Evolutionary conservation across 1,140 invertebrate genomes (phyloP).

Genomic region (Drosophila athabasca): DNA sequence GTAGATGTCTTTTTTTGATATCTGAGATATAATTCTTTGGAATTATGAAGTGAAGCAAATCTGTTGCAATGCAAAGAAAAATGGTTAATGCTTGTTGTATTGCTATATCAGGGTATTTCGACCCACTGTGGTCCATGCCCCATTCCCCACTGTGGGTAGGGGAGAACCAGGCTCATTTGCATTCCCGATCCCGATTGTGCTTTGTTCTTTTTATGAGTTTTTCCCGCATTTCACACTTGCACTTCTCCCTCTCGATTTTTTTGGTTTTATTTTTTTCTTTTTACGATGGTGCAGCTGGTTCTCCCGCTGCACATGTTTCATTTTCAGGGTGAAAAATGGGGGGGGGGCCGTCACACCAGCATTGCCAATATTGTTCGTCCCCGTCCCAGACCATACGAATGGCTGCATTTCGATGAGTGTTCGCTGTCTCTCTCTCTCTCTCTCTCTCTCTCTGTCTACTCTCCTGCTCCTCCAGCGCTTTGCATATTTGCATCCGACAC

Average conservation of each 20-base stretch:
- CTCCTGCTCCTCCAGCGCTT: slow-evolving; percentile 7
- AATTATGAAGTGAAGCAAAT: no score
- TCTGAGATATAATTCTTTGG: background rate
- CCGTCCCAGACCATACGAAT: slow-evolving; percentile 1
- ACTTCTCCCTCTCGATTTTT: background rate
- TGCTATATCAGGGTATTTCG: no score
- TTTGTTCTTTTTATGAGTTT: slow-evolving; percentile 46
- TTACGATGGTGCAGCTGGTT: slow-evolving; percentile 42
- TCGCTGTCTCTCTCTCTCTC: background rate
- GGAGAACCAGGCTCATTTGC: no score
- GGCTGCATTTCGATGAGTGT: slow-evolving; percentile 21
- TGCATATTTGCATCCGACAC: slow-evolving; percentile 73
- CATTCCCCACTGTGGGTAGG: slow-evolving; percentile 10
- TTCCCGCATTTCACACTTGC: slow-evolving; percentile 46
- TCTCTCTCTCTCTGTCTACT: background rate
- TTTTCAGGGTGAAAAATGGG: slow-evolving; percentile 13
- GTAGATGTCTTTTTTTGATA: background rate
- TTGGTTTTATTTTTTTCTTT: background rate
- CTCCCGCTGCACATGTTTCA: slow-evolving; percentile 36
- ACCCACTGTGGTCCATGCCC: no score
- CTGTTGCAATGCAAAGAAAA: no score
- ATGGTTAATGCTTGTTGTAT: background rate
- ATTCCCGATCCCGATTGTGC: slow-evolving; percentile 2
- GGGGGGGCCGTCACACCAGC: background rate
- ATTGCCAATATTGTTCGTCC: slow-evolving; percentile 64